Evolutionary conservation across 2,888 invertebrate genomes (phyloP), one percentile per base, ranked within the genome.

Genomic region (Venusia cambrica): DNA sequence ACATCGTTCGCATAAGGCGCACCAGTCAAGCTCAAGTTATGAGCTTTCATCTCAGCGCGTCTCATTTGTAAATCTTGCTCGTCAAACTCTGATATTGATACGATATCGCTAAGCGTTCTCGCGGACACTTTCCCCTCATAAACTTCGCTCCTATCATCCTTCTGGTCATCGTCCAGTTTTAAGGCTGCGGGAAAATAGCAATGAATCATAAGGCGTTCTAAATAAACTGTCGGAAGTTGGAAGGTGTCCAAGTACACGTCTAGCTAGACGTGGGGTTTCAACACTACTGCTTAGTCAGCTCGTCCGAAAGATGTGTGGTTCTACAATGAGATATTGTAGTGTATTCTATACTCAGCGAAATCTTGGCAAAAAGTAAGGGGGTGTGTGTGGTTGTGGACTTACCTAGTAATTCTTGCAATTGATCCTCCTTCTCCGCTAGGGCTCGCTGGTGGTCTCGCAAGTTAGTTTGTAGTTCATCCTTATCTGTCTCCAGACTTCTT

Each of bases 11-110:
- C 48, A 28, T 52, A 63, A 1, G 62, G 73, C 4, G 62, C 59
- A 3, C 57, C 73, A 0, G 61, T 48, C 1, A 75, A 32, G 39
- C 67, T 80, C 2, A 59, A 43, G 19, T 78, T 77, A 0, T 75
- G 77, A 1, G 61, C 62, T 49, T 69, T 76, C 3, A 78, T 46
- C 35, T 88, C 89, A 0, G 88, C 87, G 36, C 77, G 69, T 3
- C 90, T 76, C 66, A 89, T 89, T 34, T 90, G 84, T 29, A 81
- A 57, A 57, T 92, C 92, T 27, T 90, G 89, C 50, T 92, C 92
- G 42, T 92, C 92, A 39, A 90, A 91, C 48, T 93, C 93, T 0
- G 93, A 90, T 62, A 93, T 91, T 1, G 93, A 93, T 0, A 93
- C 85, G 37, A 93, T 91, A 51, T 93, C 93, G 60, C 92, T 92